phyloP scores from a whole-genome alignment of 1,140 invertebrate species.

The Euglossa dilemma region DNA sequence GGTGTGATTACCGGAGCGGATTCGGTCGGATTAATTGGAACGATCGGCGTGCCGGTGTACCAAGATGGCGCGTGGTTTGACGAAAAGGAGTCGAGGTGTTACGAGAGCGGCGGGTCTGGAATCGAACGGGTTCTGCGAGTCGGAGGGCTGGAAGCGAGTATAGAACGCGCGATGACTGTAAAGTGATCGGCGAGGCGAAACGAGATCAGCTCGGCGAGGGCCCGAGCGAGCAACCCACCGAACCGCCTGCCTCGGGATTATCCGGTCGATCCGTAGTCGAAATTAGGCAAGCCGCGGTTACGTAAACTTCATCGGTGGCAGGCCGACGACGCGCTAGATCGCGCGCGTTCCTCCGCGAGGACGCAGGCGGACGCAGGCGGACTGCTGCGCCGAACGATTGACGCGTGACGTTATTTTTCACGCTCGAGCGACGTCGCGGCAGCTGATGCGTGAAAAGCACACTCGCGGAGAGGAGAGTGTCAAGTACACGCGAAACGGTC shows the following conservation, averaged over 20 bases:
- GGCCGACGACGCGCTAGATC: neutral
- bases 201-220: neutral
- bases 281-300: constrained; percentile 18
- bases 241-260: neutral
- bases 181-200: neutral
- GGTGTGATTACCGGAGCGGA: too few species aligned
- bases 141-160: neutral
- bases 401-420: constrained; percentile 60
- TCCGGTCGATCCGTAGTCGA: neutral
- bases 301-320: neutral
- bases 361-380: too few species aligned
- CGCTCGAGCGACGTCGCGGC: constrained; percentile 35
- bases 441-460: constrained; percentile 55
- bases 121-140: neutral
- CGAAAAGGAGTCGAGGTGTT: too few species aligned
- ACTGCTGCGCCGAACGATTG: constrained; percentile 45
- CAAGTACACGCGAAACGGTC: constrained; percentile 50
- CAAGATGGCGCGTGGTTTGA: too few species aligned
- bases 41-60: too few species aligned
- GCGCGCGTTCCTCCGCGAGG: neutral
- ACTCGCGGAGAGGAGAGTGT: constrained; percentile 43
- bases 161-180: neutral
- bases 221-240: too few species aligned
- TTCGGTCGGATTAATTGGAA: too few species aligned
- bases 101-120: neutral